phyloP scores from a whole-genome alignment of 2,888 invertebrate species.

The Tholera decimalis region DNA sequence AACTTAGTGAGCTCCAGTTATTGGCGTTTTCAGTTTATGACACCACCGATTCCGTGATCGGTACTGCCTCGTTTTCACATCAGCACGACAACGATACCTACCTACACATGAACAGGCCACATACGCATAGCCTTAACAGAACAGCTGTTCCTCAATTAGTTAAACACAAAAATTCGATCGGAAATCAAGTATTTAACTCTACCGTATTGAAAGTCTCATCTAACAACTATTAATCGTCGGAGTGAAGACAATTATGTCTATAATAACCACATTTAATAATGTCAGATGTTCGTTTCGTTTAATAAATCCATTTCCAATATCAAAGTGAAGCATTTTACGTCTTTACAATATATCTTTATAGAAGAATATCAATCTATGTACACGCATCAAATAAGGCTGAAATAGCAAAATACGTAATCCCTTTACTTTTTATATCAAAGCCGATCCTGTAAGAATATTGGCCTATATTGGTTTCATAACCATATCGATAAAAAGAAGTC shows the following conservation, averaged over 20 bases:
- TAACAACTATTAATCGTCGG: constrained; percentile 13
- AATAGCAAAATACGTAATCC: constrained; percentile 67
- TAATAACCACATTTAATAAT: constrained; percentile 10
- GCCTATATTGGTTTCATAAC: constrained; percentile 79
- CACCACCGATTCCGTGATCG: constrained; percentile 67
- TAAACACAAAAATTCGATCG: constrained; percentile 4
- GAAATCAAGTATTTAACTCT: constrained; percentile 12
- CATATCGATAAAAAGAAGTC: constrained; percentile 76
- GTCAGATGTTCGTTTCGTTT: constrained; percentile 13
- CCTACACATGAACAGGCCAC: constrained; percentile 2
- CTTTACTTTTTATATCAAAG: constrained; percentile 72
- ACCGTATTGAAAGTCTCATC: constrained; percentile 4
- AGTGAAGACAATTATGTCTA: constrained; percentile 13
- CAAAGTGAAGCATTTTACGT: constrained; percentile 37
- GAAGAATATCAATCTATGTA: constrained; percentile 54
- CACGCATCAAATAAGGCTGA: constrained; percentile 64
- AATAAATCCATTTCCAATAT: constrained; percentile 34
- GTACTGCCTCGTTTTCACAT: constrained; percentile 72
- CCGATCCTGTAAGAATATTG: constrained; percentile 74
- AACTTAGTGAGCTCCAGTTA: constrained; percentile 67
- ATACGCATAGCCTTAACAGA: constrained; percentile 2
- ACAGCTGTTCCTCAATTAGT: constrained; percentile 35
- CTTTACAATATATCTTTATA: constrained; percentile 48
- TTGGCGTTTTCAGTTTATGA: constrained; percentile 73
- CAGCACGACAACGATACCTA: constrained; percentile 53